phyloP scores from a whole-genome alignment of 2,888 invertebrate genomes.

The Seira ritae region DNA sequence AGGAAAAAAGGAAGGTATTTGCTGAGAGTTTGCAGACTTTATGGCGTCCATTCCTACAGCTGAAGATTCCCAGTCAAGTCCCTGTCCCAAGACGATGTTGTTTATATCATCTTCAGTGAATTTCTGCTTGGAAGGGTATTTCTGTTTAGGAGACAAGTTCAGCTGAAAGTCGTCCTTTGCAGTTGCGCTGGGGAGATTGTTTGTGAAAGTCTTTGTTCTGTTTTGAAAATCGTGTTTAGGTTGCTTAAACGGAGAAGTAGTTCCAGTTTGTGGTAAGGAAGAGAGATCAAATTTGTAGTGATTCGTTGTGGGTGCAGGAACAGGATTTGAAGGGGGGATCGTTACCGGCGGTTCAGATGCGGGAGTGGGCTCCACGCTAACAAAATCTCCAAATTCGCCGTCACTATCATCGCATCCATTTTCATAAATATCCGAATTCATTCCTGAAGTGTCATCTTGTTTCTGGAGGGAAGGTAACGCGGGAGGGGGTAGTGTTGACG shows the following conservation, averaged over 20 bases:
- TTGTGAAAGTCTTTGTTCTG: not conserved
- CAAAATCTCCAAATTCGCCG: slow-evolving; percentile 71
- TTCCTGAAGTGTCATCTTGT: not conserved
- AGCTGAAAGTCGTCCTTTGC: too few species aligned
- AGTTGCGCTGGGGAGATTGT: too few species aligned
- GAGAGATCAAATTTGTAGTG: slow-evolving; percentile 49
- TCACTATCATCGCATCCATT: slow-evolving; percentile 48
- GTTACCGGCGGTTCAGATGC: slow-evolving; percentile 3
- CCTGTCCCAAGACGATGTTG: too few species aligned
- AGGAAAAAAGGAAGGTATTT: not conserved
- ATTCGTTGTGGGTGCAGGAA: slow-evolving; percentile 27
- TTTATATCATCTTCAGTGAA: too few species aligned
- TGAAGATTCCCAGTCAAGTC: too few species aligned
- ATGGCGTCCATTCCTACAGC: too few species aligned
- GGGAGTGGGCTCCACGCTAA: slow-evolving; percentile 60
- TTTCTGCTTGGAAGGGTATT: too few species aligned
- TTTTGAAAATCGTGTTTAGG: not conserved
- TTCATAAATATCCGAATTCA: not conserved
- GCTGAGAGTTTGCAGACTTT: too few species aligned
- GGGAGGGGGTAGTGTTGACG: not conserved
- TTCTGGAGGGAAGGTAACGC: slow-evolving; percentile 4
- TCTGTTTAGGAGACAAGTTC: too few species aligned
- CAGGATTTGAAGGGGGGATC: slow-evolving; percentile 8
- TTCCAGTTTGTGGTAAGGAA: not conserved
- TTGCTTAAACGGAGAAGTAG: not conserved